These are phyloP conservation scores for Smithornis capensis DNA, from an alignment of 2,113 vertebrate species.

Conservation along the genomic window DNA sequence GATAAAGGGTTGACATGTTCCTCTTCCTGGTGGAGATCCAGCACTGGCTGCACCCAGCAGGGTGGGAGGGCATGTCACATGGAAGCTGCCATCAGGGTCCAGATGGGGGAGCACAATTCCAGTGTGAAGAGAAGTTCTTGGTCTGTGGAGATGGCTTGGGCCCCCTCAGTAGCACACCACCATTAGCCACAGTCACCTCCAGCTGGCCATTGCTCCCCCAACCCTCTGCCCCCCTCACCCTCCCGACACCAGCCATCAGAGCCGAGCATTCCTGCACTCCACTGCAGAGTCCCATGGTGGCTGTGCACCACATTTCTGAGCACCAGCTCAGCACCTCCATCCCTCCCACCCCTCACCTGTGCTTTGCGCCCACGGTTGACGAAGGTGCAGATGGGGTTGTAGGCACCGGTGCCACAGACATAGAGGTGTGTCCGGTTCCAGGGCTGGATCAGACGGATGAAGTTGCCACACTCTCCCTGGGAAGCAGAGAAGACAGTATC, in stretches of 20 bases:
- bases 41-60: background rate
- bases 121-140: background rate
- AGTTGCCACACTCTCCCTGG: slow-evolving; percentile 97
- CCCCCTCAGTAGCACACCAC: background rate
- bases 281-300: rapidly evolving
- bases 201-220: no score
- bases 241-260: background rate
- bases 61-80: background rate
- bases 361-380: slow-evolving; percentile 94
- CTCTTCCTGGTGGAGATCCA: background rate
- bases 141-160: background rate
- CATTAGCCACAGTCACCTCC: rapidly evolving
- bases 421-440: slow-evolving; percentile 99
- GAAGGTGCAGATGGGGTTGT: slow-evolving; percentile 96
- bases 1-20: background rate
- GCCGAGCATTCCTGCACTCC: background rate
- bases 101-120: background rate
- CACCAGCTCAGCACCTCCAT: background rate
- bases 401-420: slow-evolving; percentile 94
- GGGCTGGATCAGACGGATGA: slow-evolving; percentile 96
- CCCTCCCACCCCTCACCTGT: slow-evolving; percentile 82
- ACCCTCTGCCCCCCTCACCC: background rate
- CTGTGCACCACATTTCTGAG: rapidly evolving
- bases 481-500: background rate
- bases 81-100: background rate